Base-by-base conservation (phyloP, 2,888 invertebrate genomes). In the Trichogramma dendrolimi region DNA sequence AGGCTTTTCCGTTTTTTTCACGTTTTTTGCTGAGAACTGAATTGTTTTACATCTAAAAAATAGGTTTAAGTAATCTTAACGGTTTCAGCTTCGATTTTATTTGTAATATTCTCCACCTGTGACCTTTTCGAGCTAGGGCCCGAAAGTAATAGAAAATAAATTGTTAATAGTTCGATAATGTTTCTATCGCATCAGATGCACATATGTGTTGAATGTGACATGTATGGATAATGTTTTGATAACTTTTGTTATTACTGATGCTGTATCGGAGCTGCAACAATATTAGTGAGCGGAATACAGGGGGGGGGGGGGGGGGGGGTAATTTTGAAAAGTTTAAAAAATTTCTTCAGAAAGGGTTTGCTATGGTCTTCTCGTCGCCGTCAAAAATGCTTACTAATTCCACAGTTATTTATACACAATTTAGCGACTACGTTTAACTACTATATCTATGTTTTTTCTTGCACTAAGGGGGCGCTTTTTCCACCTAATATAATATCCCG, bases 151-250 rank as follows among this genome's bases (percentile, higher is more conserved):
- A 55, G 73, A 73, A 4, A 77, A 60, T 55, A 71, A 67, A 39
- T 71, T 51, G 5, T 71, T 69, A 48, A 75, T 66, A 52, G 71
- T 68, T 69, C 75, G 73, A 60, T 69, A 70, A 63, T 48, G 55
- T 46, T 63, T 75, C 71, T 60, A 72, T 74, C 5, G 72, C 73
- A 55, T 71, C 67, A 60, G 69, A 71, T 40, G 72, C 72, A 55
- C 73, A 75, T 10, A 76, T 58, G 65, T 73, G 72, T 55, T 71
- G 43, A 1, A 72, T 73, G 63, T 76, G 75, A 51, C 73, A 75
- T 71, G 39, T 70, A 71, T 3, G 71, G 69, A 58, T 56, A 67
- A 0, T 54, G 40, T 38, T 58, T 7, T 5, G 39, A 58, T 40
- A 73, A 67, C 60, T 70, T 52, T 27, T 61, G 65, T 70, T 69